Conservation (phyloP, 2,888 invertebrate species). For the Teleogryllus oceanicus region DNA sequence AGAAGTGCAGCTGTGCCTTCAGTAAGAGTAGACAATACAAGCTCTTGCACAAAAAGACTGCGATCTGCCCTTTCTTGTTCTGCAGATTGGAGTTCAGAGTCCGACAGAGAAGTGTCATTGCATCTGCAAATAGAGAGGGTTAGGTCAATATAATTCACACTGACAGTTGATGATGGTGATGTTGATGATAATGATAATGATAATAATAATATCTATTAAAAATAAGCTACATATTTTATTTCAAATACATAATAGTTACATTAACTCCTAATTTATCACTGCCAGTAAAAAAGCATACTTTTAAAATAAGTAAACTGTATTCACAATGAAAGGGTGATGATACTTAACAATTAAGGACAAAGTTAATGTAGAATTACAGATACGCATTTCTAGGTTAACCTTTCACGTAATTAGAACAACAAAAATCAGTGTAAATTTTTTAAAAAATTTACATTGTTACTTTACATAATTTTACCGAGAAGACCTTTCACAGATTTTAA, state of each 20-base stretch:
- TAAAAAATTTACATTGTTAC: too few species aligned
- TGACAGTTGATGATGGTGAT: not conserved
- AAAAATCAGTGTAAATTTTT: too few species aligned
- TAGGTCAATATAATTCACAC: not conserved
- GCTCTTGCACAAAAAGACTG: slow-evolving; percentile 66
- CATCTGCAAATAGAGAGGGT: not conserved
- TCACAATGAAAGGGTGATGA: too few species aligned
- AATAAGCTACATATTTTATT: not conserved
- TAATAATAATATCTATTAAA: not conserved
- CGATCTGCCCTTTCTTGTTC: slow-evolving; percentile 61
- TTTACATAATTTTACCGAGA: too few species aligned
- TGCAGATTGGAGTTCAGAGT: slow-evolving; percentile 54
- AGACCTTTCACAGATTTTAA: too few species aligned
- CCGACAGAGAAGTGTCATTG: slow-evolving; percentile 37
- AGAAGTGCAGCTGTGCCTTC: slow-evolving; percentile 39
- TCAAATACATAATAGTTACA: not conserved
- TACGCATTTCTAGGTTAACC: too few species aligned
- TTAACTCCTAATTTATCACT: too few species aligned
- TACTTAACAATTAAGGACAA: too few species aligned
- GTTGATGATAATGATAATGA: not conserved
- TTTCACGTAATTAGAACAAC: too few species aligned
- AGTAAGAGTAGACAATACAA: slow-evolving; percentile 60
- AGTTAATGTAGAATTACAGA: too few species aligned
- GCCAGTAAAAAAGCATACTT: too few species aligned
- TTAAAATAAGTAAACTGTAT: too few species aligned